A percentile compares a stretch with the other conserved stretches of the same genome.
These are phyloP conservation scores for Corythornis madagascariensis DNA, from an alignment of 2,113 vertebrate species.

Conservation along the genomic window DNA sequence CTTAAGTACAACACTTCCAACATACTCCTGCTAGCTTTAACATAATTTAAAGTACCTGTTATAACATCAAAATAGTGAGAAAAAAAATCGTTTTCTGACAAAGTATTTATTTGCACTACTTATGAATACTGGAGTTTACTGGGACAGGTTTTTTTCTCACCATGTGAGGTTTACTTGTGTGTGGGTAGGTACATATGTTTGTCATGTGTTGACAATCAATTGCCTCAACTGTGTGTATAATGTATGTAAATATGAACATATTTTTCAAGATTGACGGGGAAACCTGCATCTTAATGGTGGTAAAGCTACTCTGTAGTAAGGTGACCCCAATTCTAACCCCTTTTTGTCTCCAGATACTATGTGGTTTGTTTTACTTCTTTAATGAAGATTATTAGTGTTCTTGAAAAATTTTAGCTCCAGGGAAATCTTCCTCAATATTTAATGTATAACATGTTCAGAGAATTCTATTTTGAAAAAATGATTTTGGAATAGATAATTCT, in stretches of 20 bases:
- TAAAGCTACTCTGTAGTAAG: conserved; percentile 47
- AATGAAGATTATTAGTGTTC: conserved; percentile 52
- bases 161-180: conserved; percentile 66
- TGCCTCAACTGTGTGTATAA: conserved; percentile 72
- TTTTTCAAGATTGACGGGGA: conserved; percentile 53
- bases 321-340: conserved; percentile 18
- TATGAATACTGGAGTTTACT: conserved; percentile 71
- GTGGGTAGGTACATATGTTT: conserved; percentile 68
- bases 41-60: conserved; percentile 10
- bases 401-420: conserved; percentile 49
- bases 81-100: conserved; percentile 41
- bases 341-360: conserved; percentile 52
- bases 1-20: conserved; percentile 50
- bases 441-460: conserved; percentile 56
- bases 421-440: conserved; percentile 47
- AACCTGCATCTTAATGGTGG: conserved; percentile 51
- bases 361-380: conserved; percentile 46
- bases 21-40: conserved; percentile 57
- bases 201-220: conserved; percentile 70
- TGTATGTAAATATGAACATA: conserved; percentile 68
- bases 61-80: conserved; percentile 57
- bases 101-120: conserved; percentile 72
- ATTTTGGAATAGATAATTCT: conserved; percentile 62
- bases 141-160: conserved; percentile 59
- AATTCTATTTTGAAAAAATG: conserved; percentile 51